phyloP scores from a whole-genome alignment of 2,113 vertebrate species.

The Notiomystis cincta region DNA sequence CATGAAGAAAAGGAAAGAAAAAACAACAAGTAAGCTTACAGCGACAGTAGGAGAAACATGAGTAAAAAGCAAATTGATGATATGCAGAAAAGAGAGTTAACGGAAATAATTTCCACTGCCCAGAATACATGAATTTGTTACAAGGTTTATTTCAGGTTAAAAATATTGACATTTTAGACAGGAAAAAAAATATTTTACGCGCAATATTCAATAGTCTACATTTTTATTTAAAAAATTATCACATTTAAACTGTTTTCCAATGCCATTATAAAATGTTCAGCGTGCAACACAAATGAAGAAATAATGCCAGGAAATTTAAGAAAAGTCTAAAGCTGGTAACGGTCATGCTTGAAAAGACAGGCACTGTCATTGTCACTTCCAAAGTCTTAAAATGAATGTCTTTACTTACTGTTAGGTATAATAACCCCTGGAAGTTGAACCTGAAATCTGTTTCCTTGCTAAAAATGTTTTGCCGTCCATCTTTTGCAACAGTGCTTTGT shows the following conservation, averaged over 20 bases:
- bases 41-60: constrained; percentile 86
- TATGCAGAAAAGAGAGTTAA: constrained; percentile 81
- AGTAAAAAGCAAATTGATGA: constrained; percentile 88
- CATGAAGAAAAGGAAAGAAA: constrained; percentile 96
- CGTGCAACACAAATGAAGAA: constrained; percentile 52
- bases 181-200: constrained; percentile 58
- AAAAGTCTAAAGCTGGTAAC: constrained; percentile 1
- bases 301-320: constrained; percentile 41
- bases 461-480: constrained; percentile 25
- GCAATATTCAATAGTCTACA: constrained; percentile 43
- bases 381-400: constrained; percentile 10
- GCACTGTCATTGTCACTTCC: constrained; percentile 8
- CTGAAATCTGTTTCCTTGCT: neutral
- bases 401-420: constrained; percentile 48
- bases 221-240: constrained; percentile 32
- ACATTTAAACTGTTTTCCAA: constrained; percentile 47
- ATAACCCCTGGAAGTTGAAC: constrained; percentile 9
- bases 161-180: constrained; percentile 73
- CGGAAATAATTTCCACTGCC: constrained; percentile 76
- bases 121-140: constrained; percentile 76
- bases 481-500: constrained; percentile 22
- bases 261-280: constrained; percentile 43
- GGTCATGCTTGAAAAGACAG: constrained; percentile 26
- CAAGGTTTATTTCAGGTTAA: constrained; percentile 72
- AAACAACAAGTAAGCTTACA: constrained; percentile 96